Evolutionary conservation across 35 echinoderm and acorn worm species (phyloP).

Genomic region (Hemicentrotus pulcherrimus): DNA sequence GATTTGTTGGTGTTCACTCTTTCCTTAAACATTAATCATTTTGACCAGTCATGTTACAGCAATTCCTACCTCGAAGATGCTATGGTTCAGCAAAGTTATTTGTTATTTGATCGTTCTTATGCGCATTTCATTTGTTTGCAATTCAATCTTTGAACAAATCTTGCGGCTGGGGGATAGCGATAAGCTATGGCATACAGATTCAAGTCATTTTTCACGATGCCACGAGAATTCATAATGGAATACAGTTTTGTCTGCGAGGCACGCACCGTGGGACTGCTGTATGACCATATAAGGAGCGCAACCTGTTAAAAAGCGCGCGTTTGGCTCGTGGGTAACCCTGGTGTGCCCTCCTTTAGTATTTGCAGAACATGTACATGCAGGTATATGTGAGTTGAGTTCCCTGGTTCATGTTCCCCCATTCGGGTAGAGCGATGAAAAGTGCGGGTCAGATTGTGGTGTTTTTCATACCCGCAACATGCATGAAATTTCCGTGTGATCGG

Average conservation of each 20-base stretch:
- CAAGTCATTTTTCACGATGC: conserved; percentile 15
- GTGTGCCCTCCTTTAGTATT: neutral
- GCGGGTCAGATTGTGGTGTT: neutral
- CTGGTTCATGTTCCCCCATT: too few species aligned
- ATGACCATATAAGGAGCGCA: conserved; percentile 9
- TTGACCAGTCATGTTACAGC: too few species aligned
- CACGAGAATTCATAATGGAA: neutral
- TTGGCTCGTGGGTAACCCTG: neutral
- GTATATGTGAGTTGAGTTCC: too few species aligned
- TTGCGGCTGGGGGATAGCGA: neutral
- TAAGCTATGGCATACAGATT: neutral
- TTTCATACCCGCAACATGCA: conserved; percentile 1
- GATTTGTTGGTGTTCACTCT: too few species aligned
- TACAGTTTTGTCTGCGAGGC: neutral
- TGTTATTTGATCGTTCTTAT: neutral
- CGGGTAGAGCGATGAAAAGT: neutral
- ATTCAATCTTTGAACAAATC: conserved; percentile 5
- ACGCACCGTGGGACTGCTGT: neutral
- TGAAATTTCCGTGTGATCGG: neutral
- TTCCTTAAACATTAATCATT: too few species aligned
- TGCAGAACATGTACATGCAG: neutral
- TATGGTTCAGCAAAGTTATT: neutral
- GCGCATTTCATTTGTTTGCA: neutral
- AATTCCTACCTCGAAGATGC: too few species aligned
- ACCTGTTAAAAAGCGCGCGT: conserved; percentile 7